Evolutionary conservation across 2,888 invertebrate species (phyloP), one percentile per base, ranked within the genome.

Genomic region (Drosophila colorata): DNA sequence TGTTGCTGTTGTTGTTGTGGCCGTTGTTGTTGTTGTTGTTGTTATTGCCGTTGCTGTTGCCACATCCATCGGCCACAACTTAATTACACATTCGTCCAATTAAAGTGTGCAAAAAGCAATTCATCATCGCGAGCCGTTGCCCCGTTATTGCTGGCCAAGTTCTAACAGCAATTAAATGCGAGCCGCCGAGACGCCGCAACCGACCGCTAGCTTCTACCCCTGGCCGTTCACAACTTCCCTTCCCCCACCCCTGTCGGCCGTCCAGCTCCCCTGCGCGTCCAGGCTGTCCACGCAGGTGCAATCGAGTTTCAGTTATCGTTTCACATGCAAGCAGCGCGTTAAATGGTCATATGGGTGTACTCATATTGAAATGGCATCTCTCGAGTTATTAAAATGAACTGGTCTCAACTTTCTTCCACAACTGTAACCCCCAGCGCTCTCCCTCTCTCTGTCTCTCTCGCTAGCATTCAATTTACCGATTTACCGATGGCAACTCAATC

Each of bases 21-120:
- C 1, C 8, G 37, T 1, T 8, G 25, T 1, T 13, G 46, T 8
- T 23, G 40, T 13, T 58, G 23, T 23, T 38, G 25, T 8, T 55
- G 35, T 4, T 13, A 28, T 8, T 38, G n/a, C 20, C 23, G 38
- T 37, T 56, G 44, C 51, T 38, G 40, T 44, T 66, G 66, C 49
- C 47, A 40, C 46, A 43, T 65, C 74, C 28, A 53, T 63, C 55
- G 78, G 61, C 80, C 87, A 83, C 90, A 90, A 90, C 91, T 90
- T 91, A 91, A 91, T 90, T 90, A 87, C 89, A 89, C 88, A 84
- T 84, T 89, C 87, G 77, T 80, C 89, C 90, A 90, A 91, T 90
- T 90, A 90, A 91, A 91, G 78, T 86, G 76, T 80, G 85, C 87
- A 83, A 82, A 89, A 81, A 80, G 88, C 91, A 90, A 90, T 91